Evolutionary conservation across 2,113 vertebrate genomes (phyloP).

Genomic region (Dipodomys merriami): DNA sequence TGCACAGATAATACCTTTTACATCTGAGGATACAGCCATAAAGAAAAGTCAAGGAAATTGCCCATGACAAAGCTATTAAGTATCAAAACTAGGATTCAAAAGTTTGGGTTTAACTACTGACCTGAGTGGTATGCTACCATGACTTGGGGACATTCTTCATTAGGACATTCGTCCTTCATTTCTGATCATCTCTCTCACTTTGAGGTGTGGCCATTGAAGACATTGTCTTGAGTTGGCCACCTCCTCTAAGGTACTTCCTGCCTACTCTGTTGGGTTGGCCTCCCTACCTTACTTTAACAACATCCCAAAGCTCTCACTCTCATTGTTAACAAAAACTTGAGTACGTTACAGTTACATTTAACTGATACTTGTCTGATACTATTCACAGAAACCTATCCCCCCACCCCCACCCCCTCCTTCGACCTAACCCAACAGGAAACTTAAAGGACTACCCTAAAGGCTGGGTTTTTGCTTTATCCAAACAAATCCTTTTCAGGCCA

Average conservation of each 20-base stretch:
- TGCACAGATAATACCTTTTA: neutral
- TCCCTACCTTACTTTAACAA: neutral
- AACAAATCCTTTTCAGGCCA: neutral
- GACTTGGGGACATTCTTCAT: neutral
- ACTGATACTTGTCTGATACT: neutral
- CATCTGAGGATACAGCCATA: slow-evolving; percentile 5
- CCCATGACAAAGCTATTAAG: slow-evolving; percentile 25
- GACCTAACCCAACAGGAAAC: neutral
- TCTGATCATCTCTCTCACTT: neutral
- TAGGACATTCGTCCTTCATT: neutral
- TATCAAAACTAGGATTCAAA: slow-evolving; percentile 8
- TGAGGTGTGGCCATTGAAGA: neutral
- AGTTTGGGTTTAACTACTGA: neutral
- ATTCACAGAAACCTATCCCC: neutral
- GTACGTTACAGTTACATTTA: neutral
- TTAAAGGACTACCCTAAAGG: neutral
- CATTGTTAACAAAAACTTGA: neutral
- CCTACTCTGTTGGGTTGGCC: neutral
- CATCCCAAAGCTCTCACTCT: neutral
- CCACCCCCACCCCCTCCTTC: neutral
- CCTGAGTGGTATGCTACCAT: neutral
- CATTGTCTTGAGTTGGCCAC: neutral
- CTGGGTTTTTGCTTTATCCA: neutral
- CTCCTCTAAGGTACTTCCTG: neutral
- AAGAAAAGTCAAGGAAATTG: neutral